Percentiles rank a stretch among this genome's conserved stretches.
Evolutionary conservation across 2,797 vertebrate genomes (phyloP).

Genomic region (Scolopax bukidnonensis): DNA sequence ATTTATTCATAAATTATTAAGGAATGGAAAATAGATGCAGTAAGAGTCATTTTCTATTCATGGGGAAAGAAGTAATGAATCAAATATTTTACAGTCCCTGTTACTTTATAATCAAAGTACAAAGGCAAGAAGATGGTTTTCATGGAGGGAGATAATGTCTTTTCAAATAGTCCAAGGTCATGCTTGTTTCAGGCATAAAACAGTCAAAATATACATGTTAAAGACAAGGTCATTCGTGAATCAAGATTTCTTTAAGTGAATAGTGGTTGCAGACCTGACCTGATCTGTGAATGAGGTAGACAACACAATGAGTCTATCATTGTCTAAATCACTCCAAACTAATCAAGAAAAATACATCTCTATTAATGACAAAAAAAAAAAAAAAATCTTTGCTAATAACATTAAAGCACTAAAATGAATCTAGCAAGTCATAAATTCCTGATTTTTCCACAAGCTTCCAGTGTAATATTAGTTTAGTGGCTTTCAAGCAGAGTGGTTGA

Average conservation of each 20-base stretch:
- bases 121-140: background rate
- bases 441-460: background rate
- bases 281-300: background rate
- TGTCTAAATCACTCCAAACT: background rate
- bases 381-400: background rate
- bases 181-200: background rate
- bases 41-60: constrained; percentile 24
- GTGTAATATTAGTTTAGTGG: background rate
- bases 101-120: background rate
- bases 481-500: background rate
- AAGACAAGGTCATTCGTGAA: background rate
- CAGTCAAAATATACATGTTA: background rate
- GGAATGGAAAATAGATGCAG: background rate
- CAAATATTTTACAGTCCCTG: background rate
- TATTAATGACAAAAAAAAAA: background rate
- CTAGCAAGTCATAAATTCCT: background rate
- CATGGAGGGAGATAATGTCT: background rate
- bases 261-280: background rate
- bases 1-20: constrained; percentile 45
- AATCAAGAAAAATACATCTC: background rate
- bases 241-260: background rate
- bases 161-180: background rate
- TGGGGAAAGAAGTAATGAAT: background rate
- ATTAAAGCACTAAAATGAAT: background rate
- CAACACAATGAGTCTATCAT: background rate